Conservation (phyloP, 2,888 invertebrate genomes). For the Diarsia brunnea region DNA sequence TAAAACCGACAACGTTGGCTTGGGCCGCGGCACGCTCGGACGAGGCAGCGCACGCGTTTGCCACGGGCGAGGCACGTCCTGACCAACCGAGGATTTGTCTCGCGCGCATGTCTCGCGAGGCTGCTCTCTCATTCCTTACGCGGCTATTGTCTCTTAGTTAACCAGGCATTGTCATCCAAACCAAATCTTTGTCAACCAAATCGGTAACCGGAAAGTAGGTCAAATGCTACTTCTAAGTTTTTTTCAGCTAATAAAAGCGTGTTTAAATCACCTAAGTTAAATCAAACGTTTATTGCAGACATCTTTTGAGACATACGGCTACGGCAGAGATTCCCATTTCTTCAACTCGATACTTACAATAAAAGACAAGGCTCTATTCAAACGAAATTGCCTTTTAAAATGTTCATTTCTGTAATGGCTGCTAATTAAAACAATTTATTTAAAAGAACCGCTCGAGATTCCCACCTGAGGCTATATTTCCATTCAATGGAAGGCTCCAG, state of each 20-base stretch:
- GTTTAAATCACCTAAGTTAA: neutral
- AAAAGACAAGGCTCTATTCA: slow-evolving; percentile 44
- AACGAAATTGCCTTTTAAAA: slow-evolving; percentile 49
- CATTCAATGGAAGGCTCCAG: slow-evolving; percentile 42
- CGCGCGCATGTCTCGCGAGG: too few relatives aligned
- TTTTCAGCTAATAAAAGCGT: neutral
- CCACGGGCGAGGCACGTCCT: too few relatives aligned
- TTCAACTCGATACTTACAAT: slow-evolving; percentile 10
- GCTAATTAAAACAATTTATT: slow-evolving; percentile 64
- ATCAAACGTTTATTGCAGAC: neutral
- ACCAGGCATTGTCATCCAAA: neutral
- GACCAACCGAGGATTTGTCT: too few relatives aligned
- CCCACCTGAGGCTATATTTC: slow-evolving; percentile 61
- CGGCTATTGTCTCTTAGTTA: too few relatives aligned
- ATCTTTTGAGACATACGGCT: neutral
- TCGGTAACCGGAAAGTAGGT: neutral
- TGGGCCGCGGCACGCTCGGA: too few relatives aligned
- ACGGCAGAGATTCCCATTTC: neutral
- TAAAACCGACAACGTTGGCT: too few relatives aligned
- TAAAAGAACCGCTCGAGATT: slow-evolving; percentile 45
- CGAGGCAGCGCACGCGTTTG: too few relatives aligned
- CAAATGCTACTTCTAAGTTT: neutral
- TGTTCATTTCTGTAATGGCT: slow-evolving; percentile 47
- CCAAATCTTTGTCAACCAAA: neutral
- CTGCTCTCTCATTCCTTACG: too few relatives aligned